These are phyloP conservation scores for Corbicula japonica DNA, from an alignment of 2,888 invertebrate genomes.

Conservation along the genomic window DNA sequence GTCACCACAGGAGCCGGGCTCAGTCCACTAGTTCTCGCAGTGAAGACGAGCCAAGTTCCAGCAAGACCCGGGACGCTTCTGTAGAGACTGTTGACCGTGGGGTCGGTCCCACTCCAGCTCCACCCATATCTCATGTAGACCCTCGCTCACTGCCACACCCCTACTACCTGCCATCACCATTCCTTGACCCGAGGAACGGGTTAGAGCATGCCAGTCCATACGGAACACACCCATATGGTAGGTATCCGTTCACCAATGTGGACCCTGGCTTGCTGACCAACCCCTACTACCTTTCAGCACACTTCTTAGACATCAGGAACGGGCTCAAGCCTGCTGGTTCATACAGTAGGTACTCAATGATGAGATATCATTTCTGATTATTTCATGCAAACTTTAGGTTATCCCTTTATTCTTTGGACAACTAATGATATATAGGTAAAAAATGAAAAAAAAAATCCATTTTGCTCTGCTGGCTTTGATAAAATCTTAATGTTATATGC, in stretches of 20 bases:
- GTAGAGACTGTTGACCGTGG: constrained; percentile 85
- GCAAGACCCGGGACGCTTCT: constrained; percentile 69
- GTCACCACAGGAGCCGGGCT: constrained; percentile 71
- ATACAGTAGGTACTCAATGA: too few relatives aligned
- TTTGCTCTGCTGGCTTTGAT: too few relatives aligned
- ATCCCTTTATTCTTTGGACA: too few relatives aligned
- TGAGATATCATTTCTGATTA: too few relatives aligned
- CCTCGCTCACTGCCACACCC: constrained; percentile 62
- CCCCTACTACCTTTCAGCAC: too few relatives aligned
- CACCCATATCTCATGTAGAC: constrained; percentile 76
- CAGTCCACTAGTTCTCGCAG: constrained; percentile 78
- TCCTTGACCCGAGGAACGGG: constrained; percentile 77
- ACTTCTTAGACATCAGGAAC: too few relatives aligned
- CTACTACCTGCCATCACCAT: constrained; percentile 68
- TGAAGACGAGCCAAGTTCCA: constrained; percentile 80
- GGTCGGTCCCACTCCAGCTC: constrained; percentile 84
- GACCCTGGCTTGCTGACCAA: too few relatives aligned
- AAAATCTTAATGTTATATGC: too few relatives aligned
- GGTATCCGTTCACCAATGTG: constrained; percentile 24
- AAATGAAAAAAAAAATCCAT: too few relatives aligned
- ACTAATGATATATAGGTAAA: too few relatives aligned
- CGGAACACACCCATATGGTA: constrained; percentile 65
- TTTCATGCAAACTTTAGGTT: too few relatives aligned
- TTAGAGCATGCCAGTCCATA: constrained; percentile 73
- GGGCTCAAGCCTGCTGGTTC: too few relatives aligned